Percentiles rank a stretch among this genome's conserved stretches.
phyloP scores from a whole-genome alignment of 2,888 invertebrate genomes.

The Drepanosiphum platanoidis region DNA sequence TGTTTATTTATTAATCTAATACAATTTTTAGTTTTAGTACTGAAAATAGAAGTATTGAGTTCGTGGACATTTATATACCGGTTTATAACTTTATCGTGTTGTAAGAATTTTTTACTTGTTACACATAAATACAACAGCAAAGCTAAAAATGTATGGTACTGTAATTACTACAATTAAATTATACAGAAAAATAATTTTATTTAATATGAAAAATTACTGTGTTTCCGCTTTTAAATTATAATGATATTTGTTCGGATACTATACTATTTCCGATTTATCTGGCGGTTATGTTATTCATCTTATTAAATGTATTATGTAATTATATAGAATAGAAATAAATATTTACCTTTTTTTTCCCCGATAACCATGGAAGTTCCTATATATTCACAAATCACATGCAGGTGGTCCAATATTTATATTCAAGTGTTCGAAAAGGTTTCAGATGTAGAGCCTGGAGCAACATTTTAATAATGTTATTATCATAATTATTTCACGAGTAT shows the following conservation, averaged over 20 bases:
- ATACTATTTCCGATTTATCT: neutral
- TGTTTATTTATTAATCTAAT: no score
- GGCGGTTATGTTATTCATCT: neutral
- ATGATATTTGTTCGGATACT: no score
- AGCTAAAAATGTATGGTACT: no score
- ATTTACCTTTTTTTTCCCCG: constrained; percentile 32
- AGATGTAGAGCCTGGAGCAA: constrained; percentile 4
- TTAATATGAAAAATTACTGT: neutral
- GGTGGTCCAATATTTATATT: constrained; percentile 29
- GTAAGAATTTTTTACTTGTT: no score
- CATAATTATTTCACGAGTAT: constrained; percentile 44
- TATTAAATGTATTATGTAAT: neutral
- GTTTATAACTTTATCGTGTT: no score
- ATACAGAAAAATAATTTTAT: neutral
- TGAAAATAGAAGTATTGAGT: no score
- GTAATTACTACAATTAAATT: neutral
- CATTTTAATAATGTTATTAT: constrained; percentile 52
- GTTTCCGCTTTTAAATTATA: no score
- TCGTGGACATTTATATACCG: no score
- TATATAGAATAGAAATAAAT: neutral
- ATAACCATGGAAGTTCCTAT: neutral
- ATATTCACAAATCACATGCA: constrained; percentile 39
- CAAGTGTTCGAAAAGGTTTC: constrained; percentile 23
- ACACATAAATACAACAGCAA: no score
- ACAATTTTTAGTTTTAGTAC: no score